phyloP scores from a whole-genome alignment of 2,888 invertebrate genomes.

The Troides aeacus region DNA sequence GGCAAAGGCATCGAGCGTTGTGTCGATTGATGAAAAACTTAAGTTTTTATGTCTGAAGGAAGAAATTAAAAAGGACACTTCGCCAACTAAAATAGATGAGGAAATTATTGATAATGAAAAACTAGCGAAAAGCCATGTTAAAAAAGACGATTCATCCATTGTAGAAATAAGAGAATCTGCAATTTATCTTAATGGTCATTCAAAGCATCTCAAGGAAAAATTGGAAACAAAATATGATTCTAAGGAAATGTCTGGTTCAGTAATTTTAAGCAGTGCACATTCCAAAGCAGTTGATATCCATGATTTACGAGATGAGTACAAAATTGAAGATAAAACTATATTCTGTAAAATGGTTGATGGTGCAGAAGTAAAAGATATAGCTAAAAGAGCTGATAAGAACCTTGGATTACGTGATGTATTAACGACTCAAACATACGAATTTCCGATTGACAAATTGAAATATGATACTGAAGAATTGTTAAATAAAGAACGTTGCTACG shows the following conservation, averaged over 20 bases:
- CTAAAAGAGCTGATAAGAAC: not conserved
- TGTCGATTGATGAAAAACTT: no score
- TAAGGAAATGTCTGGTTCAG: not conserved
- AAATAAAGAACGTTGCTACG: conserved; percentile 42
- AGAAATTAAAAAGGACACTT: not conserved
- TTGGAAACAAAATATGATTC: not conserved
- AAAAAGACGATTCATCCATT: not conserved
- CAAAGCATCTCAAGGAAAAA: not conserved
- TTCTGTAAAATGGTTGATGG: not conserved
- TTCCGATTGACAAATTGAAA: not conserved
- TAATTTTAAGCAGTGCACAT: not conserved
- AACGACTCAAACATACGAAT: not conserved
- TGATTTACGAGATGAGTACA: not conserved
- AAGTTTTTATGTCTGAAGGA: no score
- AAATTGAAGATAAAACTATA: not conserved
- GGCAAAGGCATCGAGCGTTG: not conserved
- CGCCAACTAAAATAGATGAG: not conserved
- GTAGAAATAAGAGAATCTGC: not conserved
- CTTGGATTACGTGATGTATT: not conserved
- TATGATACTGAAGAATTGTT: conserved; percentile 38
- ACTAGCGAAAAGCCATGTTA: not conserved
- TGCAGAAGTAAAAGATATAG: not conserved
- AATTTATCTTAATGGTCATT: conserved; percentile 19
- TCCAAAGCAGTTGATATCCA: not conserved
- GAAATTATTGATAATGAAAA: not conserved